Percentiles rank a stretch among this genome's conserved stretches.
Evolutionary conservation across 2,797 vertebrate genomes (phyloP).

Genomic region (Toxotes lorentzi): DNA sequence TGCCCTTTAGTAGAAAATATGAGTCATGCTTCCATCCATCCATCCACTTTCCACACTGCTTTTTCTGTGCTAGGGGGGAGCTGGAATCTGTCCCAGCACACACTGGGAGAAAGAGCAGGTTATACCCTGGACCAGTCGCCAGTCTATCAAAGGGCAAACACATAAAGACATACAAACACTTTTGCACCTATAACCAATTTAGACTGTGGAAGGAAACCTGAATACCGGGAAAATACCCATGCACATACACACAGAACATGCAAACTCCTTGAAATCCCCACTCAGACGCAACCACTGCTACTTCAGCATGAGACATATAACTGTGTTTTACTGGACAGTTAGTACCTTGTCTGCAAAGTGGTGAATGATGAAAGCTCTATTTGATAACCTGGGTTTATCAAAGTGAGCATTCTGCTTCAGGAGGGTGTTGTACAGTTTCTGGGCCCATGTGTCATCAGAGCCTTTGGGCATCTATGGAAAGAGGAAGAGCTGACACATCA

Average conservation of each 20-base stretch:
- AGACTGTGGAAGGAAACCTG: background rate
- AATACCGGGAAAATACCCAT: conserved; percentile 8
- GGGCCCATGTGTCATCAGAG: conserved; percentile 95
- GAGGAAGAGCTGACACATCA: conserved; percentile 73
- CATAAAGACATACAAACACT: background rate
- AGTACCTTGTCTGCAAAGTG: conserved; percentile 97
- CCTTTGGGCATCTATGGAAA: conserved; percentile 96
- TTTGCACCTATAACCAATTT: background rate
- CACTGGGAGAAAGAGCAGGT: background rate
- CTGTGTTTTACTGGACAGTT: conserved; percentile 66
- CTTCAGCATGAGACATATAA: conserved; percentile 11
- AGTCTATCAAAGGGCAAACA: conserved; percentile 2
- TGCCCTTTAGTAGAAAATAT: conserved; percentile 27
- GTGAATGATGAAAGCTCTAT: conserved; percentile 95
- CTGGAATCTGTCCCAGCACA: conserved; percentile 17
- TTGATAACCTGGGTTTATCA: conserved; percentile 96
- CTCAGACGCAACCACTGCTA: background rate
- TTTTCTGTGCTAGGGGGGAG: conserved; percentile 27
- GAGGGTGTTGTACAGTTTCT: conserved; percentile 96
- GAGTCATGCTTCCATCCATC: conserved; percentile 33
- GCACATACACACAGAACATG: background rate
- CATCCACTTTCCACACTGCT: conserved; percentile 31
- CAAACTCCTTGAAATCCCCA: background rate
- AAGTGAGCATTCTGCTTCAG: conserved; percentile 92
- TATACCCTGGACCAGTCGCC: background rate